Conservation (phyloP, 2,888 invertebrate genomes). For the Listrodromus nycthemerus region DNA sequence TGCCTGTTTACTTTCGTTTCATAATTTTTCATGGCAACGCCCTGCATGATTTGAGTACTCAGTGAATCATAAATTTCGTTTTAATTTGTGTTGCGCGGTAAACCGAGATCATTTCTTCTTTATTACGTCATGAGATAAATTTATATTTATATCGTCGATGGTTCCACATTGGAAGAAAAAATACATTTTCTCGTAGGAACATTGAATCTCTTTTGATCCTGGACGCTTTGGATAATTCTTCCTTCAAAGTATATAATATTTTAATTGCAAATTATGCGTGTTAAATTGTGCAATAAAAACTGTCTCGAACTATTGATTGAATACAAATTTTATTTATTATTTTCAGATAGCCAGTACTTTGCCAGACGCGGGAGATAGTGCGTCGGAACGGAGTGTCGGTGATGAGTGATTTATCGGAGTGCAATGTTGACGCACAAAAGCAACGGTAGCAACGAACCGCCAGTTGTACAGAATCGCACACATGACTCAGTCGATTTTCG, state of each 20-base stretch:
- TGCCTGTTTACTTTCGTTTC: constrained; percentile 40
- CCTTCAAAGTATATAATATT: not conserved
- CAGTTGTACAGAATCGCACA: constrained; percentile 21
- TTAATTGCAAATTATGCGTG: not conserved
- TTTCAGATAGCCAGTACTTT: not conserved
- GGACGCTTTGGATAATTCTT: not conserved
- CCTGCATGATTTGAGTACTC: constrained; percentile 34
- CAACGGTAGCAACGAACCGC: constrained; percentile 14
- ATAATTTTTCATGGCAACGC: constrained; percentile 33
- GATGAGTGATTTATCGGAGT: constrained; percentile 16
- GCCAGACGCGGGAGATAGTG: constrained; percentile 14
- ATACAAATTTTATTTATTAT: not conserved
- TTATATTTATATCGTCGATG: not conserved
- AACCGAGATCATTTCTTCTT: not conserved
- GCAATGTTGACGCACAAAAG: constrained; percentile 45
- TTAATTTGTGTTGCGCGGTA: not conserved
- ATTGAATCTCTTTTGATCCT: not conserved
- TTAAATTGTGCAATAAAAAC: not conserved
- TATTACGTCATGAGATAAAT: not conserved
- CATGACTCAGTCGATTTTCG: constrained; percentile 46
- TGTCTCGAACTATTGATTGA: not conserved
- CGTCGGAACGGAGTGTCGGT: constrained; percentile 15
- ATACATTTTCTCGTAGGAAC: no score
- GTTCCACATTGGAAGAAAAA: not conserved
- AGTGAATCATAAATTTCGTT: constrained; percentile 34